Evolutionary conservation across 2,113 vertebrate genomes (phyloP).

Genomic region (Spea bombifrons): DNA sequence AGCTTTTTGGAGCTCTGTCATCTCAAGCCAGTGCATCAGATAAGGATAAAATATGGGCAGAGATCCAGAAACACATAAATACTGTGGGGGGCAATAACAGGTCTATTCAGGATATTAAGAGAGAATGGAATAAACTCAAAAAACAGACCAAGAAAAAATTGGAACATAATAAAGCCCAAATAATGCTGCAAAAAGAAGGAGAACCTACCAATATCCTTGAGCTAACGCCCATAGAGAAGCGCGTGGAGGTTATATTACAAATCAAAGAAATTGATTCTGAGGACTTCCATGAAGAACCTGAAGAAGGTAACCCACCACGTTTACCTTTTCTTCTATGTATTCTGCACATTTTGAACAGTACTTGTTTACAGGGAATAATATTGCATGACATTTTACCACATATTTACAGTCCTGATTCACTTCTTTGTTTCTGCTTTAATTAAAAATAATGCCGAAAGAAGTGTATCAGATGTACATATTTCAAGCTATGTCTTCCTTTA

Average conservation of each 20-base stretch:
- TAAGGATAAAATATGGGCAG: conserved; percentile 39
- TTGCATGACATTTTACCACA: too few species aligned
- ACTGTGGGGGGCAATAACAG: conserved; percentile 41
- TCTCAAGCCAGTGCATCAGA: conserved; percentile 26
- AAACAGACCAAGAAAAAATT: conserved; percentile 39
- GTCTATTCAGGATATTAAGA: conserved; percentile 37
- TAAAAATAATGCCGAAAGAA: too few species aligned
- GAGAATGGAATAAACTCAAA: conserved; percentile 40
- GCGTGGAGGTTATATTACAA: conserved; percentile 39
- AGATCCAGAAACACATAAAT: conserved; percentile 41
- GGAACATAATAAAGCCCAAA: conserved; percentile 34
- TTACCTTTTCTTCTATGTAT: neutral
- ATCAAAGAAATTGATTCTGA: conserved; percentile 28
- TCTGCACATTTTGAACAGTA: neutral
- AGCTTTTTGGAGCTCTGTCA: conserved; percentile 18
- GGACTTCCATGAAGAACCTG: conserved; percentile 32
- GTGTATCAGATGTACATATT: too few species aligned
- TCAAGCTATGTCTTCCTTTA: too few species aligned
- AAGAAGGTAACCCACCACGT: conserved; percentile 36
- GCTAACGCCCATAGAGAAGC: conserved; percentile 27
- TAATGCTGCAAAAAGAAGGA: conserved; percentile 30
- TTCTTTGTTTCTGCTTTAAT: too few species aligned
- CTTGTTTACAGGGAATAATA: too few species aligned
- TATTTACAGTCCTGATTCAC: too few species aligned
- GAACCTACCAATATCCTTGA: neutral